phyloP scores from a whole-genome alignment of 2,797 vertebrate species.

The Sorex maritimensis region DNA sequence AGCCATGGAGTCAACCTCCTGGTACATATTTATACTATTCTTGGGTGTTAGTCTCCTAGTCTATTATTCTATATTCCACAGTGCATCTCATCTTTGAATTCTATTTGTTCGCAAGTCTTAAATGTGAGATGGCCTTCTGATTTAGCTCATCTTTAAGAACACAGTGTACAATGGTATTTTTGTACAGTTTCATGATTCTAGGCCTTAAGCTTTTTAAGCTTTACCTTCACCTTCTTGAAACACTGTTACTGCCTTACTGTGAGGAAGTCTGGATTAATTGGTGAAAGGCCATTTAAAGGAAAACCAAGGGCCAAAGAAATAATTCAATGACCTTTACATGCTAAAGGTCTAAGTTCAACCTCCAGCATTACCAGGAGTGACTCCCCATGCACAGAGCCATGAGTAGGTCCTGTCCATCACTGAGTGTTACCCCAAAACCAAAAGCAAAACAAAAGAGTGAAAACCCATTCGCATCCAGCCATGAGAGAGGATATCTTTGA shows the following conservation, averaged over 20 bases:
- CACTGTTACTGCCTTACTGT: background rate
- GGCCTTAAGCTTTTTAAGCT: background rate
- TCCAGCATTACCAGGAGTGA: too few relatives aligned
- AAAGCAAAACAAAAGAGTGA: too few relatives aligned
- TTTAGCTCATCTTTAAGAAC: background rate
- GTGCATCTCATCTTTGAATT: background rate
- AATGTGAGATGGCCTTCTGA: background rate
- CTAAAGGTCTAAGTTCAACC: too few relatives aligned
- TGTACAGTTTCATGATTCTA: constrained; percentile 12
- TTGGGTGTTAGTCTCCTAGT: too few relatives aligned
- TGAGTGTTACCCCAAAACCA: too few relatives aligned
- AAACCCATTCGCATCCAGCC: background rate
- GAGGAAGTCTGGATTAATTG: background rate
- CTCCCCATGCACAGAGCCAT: too few relatives aligned
- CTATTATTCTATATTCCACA: too few relatives aligned
- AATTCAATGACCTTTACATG: too few relatives aligned
- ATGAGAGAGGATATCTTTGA: background rate
- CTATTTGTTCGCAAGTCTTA: background rate
- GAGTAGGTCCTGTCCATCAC: too few relatives aligned
- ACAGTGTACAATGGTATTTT: background rate
- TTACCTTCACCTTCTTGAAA: background rate
- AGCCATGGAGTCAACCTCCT: too few relatives aligned
- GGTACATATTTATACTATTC: too few relatives aligned
- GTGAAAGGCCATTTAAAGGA: background rate
- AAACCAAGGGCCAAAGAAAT: background rate